Base-by-base conservation (phyloP, 2,113 vertebrate genomes). In the Noturus placidus region DNA sequence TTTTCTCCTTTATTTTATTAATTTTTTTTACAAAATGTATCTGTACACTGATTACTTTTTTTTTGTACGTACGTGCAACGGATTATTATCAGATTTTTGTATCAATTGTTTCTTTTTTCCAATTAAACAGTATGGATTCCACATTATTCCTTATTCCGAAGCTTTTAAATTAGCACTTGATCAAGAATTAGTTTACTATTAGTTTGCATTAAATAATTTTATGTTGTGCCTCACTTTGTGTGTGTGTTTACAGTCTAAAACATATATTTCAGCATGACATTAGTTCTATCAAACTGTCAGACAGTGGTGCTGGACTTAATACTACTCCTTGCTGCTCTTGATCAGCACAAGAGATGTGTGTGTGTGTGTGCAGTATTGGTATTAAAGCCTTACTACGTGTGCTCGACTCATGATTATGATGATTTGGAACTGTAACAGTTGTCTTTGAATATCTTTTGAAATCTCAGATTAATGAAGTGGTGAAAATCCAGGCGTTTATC, bases 401-500 rank as follows among this genome's bases (percentile, higher is more conserved):
- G 38, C 22, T 25, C 38, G 27, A 10, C 35, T 78, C 13, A 54
- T 33, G 14, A 27, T 85, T 56, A 72, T 90, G 14, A 27, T 85
- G 63, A 72, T 90, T 56, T 10, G 80, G 46, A 84, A 8, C 72
- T 84, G 11, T 13, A 67, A 74, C 84, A 4, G 9, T 81, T 25
- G 38, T 76, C 22, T 3, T 22, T 65, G 85, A 88, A 84, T 54
- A 92, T 81, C 52, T 76, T 85, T 88, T 69, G 46, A 27, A 65
- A 0, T 87, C 92, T 72, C 92, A 99, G 98, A 98, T 99, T 90
- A 91, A 96, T 50, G 97, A 99, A 9, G 96, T 99, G 90, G 93
- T 99, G 91, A 99, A 99, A 94, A 98, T 99, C 91, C 98, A 99
- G 94, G 98, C 98, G 11, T 99, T 99, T 88, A 98, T 99, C 83